Evolutionary conservation across 2,797 vertebrate species (phyloP).

Genomic region (Carcharodon carcharias): DNA sequence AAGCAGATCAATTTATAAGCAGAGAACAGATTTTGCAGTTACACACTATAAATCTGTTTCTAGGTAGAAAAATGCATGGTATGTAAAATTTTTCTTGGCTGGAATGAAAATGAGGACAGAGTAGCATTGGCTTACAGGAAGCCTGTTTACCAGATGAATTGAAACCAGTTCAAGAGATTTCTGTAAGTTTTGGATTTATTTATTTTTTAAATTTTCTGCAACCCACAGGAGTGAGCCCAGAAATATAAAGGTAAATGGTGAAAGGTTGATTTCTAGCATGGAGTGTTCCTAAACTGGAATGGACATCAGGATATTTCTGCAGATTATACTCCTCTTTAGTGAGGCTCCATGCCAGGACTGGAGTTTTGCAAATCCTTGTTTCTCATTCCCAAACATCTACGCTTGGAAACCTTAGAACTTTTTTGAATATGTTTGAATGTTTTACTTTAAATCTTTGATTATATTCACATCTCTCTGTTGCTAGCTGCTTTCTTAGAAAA

Average conservation of each 20-base stretch:
- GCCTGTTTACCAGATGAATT: background rate
- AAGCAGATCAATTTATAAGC: background rate
- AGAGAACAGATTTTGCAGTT: background rate
- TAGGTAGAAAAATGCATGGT: background rate
- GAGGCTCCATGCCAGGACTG: background rate
- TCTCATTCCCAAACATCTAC: background rate
- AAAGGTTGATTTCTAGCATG: background rate
- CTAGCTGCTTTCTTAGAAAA: background rate
- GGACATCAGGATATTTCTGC: background rate
- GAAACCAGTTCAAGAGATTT: background rate
- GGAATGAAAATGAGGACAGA: background rate
- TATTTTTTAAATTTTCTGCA: background rate
- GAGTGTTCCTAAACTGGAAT: background rate
- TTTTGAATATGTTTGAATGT: background rate
- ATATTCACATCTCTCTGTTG: background rate
- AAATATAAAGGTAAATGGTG: background rate
- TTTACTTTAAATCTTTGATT: background rate
- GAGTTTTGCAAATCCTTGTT: background rate
- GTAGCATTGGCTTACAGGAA: background rate
- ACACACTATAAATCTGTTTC: background rate
- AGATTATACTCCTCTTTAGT: background rate
- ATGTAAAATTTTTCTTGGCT: background rate
- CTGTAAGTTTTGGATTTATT: background rate
- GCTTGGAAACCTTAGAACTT: no score
- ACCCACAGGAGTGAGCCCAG: background rate